phyloP scores from a whole-genome alignment of 2,888 invertebrate species.

The Rambutsinella grinnellia region DNA sequence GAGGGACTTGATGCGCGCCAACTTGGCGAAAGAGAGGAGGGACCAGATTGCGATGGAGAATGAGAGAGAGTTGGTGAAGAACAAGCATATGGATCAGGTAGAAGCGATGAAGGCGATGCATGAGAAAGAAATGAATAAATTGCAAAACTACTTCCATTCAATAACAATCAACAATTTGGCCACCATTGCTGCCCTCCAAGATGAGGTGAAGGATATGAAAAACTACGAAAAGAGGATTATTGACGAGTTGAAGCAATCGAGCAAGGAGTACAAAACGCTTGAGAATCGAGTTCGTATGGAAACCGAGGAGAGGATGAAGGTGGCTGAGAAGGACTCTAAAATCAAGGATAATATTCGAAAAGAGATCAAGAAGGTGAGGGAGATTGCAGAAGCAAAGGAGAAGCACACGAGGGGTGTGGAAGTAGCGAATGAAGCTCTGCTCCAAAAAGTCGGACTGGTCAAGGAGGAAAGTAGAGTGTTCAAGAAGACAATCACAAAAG shows the following conservation, averaged over 20 bases:
- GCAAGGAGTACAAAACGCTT: slow-evolving; percentile 44
- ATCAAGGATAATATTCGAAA: slow-evolving; percentile 78
- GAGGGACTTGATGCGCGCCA: slow-evolving; percentile 78
- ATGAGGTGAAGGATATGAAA: slow-evolving; percentile 45
- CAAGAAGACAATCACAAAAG: slow-evolving; percentile 83
- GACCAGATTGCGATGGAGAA: slow-evolving; percentile 68
- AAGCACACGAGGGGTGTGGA: slow-evolving; percentile 48
- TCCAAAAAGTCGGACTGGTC: slow-evolving; percentile 69
- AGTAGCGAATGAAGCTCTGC: slow-evolving; percentile 55
- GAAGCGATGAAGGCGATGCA: slow-evolving; percentile 84
- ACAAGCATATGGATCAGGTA: slow-evolving; percentile 90
- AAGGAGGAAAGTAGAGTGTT: slow-evolving; percentile 83
- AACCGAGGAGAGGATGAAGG: slow-evolving; percentile 83
- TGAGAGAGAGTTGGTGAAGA: slow-evolving; percentile 90
- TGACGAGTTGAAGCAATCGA: slow-evolving; percentile 20
- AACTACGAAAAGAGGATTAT: slow-evolving; percentile 50
- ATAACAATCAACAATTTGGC: slow-evolving; percentile 94
- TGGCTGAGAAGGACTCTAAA: slow-evolving; percentile 77
- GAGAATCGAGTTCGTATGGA: slow-evolving; percentile 64
- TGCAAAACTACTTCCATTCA: slow-evolving; percentile 96
- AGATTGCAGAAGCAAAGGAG: slow-evolving; percentile 54
- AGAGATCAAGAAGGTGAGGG: slow-evolving; percentile 21
- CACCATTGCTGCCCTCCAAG: slow-evolving; percentile 87
- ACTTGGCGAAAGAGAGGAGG: slow-evolving; percentile 72
- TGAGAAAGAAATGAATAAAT: slow-evolving; percentile 86